Base-by-base conservation (phyloP, 2,113 vertebrate genomes). In the Nothoprocta pentlandii region DNA sequence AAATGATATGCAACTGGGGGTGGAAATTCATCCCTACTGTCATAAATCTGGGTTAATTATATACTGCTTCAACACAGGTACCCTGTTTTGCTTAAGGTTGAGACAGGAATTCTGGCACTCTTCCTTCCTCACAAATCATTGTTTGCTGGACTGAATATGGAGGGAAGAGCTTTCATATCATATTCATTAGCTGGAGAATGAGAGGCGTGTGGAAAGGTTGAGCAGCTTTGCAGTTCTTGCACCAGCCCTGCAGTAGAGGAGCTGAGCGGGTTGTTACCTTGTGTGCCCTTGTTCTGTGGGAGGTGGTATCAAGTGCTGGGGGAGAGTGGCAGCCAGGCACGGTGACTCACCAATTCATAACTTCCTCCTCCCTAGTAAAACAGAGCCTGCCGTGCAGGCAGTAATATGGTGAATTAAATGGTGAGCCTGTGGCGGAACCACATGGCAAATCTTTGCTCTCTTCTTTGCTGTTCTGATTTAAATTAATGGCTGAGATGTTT, bases 271-370 rank as follows among this genome's bases (percentile, higher is more conserved):
- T 61, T 80, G 46, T 96, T 3, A 0, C 90, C 95, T 93, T 39
- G 53, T 90, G 86, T 95, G 93, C 90, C 90, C 93, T 94, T 86
- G 83, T 70, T 49, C 74, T 82, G 86, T 90, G 90, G 93, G 90
- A 85, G 83, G 23, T 86, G 84, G 49, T 89, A 76, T 85, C 62
- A 39, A 89, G 90, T 92, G 83, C 70, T 84, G 49, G 84, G 68
- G 86, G 59, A 80, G 89, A 93, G 70, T 89, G 93, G 83, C 93
- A 95, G 90, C 88, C 95, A 92, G 93, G 90, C 66, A 26, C 11
- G 28, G 62, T 96, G 95, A 96, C 92, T 93, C 92, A 95, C 74
- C 67, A 42, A 84, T 94, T 94, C 95, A 94, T 89, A 93, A 92
- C 32, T 93, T 73, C 36, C 49, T 84, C 69, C 80, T 95, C 69